Base-by-base conservation (phyloP, 2,113 vertebrate species). In the Pseudorectes ferrugineus region DNA sequence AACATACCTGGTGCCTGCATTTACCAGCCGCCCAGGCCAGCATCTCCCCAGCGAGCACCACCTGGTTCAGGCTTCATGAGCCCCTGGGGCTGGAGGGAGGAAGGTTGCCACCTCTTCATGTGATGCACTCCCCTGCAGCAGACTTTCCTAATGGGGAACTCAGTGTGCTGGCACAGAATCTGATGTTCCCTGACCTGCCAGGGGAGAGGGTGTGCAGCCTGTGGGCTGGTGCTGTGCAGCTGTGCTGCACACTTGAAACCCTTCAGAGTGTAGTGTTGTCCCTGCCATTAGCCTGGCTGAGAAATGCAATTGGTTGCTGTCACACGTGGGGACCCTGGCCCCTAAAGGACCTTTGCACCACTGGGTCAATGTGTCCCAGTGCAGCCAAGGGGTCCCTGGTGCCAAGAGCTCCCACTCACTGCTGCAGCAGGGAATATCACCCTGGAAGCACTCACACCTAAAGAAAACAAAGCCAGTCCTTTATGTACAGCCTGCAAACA, bases 211-310 rank as follows among this genome's bases (percentile, higher is more conserved):
- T 55, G 72, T 54, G 42, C n/a, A 31, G 65, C 36, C 26, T 22
- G 45, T 9, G 18, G 55, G 22, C 35, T 0, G 0, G 26, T 6
- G 5, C 40, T 20, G 1, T 43, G 45, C 12, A 12, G 51, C 5
- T 45, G 49, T 62, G 28, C 54, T 82, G 49, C 57, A 25, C 2
- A 1, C n/a, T 16, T 19, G 29, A 66, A 71, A 71, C 20, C 22
- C 58, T 28, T 58, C 61, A 33, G 35, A 63, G 24, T 5, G n/a
- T 12, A 36, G 4, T 51, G 29, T 12, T 21, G 4, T 49, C 58
- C 12, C 33, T 66, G 63, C 25, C 35, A 17, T 54, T n/a, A 58
- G 16, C 68, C 82, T 73, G 81, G 10, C 22, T 79, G 63, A 43
- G 43, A 85, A 58, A 74, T 36, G 36, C 14, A 8, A 11, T 10